Conservation (phyloP, 35 echinoderm and acorn worm genomes). For the Ophiothrix spiculata region DNA sequence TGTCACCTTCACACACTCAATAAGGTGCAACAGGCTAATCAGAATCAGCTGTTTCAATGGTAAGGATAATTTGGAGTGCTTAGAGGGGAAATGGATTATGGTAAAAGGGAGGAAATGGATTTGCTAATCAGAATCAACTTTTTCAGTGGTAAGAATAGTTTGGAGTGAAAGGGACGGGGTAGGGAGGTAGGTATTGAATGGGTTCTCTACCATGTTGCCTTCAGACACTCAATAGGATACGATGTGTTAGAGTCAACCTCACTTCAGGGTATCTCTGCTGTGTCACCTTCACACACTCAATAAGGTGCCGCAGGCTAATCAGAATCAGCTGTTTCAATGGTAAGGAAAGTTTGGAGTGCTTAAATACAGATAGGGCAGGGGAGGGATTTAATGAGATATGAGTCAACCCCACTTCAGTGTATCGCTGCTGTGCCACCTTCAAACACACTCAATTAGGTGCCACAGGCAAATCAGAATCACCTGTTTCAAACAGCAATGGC, state of each 20-base stretch:
- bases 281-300: slow-evolving; percentile 34
- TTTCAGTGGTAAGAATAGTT: slow-evolving; percentile 56
- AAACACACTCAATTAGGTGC: slow-evolving; percentile 63
- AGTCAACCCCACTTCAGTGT: slow-evolving; percentile 85
- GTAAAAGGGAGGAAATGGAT: neutral
- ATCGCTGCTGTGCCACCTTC: slow-evolving; percentile 13
- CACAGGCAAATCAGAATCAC: slow-evolving; percentile 28
- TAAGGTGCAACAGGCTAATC: no score
- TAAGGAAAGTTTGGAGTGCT: slow-evolving; percentile 5
- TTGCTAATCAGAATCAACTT: neutral
- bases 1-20: no score
- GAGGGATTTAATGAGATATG: no score
- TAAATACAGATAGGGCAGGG: neutral
- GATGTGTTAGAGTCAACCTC: slow-evolving; percentile 61
- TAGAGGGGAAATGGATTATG: neutral
- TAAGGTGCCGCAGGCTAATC: slow-evolving; percentile 75
- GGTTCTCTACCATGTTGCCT: neutral
- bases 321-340: slow-evolving; percentile 95
- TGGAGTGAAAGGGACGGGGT: neutral
- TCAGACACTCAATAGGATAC: slow-evolving; percentile 62
- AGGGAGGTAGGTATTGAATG: neutral
- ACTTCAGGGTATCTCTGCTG: slow-evolving; percentile 64
- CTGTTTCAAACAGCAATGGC: no score
- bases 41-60: slow-evolving; percentile 92
- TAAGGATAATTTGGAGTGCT: no score